Conservation (phyloP, 2,888 invertebrate species). For the Papilio gigon region DNA sequence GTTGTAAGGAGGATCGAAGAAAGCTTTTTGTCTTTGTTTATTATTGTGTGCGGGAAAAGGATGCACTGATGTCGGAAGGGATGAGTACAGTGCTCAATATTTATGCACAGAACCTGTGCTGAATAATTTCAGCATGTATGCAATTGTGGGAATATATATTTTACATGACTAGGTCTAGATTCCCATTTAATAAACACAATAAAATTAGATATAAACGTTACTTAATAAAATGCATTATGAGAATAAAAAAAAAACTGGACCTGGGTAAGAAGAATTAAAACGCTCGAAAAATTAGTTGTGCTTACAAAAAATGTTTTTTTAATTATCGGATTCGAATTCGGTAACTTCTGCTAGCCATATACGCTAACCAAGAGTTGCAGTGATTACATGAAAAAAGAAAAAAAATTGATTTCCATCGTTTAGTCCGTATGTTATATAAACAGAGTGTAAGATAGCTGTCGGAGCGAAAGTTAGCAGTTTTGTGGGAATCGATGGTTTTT, state of each 20-base stretch:
- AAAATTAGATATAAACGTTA: not conserved
- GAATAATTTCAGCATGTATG: conserved; percentile 50
- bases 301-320: not conserved
- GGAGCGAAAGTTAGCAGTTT: conserved; percentile 62
- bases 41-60: conserved; percentile 61
- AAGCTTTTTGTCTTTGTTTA: conserved; percentile 70
- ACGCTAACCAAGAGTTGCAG: conserved; percentile 44
- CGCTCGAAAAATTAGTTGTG: too few relatives aligned
- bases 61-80: conserved; percentile 46
- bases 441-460: conserved; percentile 62
- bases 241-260: conserved; percentile 13
- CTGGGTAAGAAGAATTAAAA: too few relatives aligned
- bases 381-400: conserved; percentile 49
- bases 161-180: conserved; percentile 29
- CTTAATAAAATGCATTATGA: too few relatives aligned
- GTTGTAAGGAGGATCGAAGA: conserved; percentile 52
- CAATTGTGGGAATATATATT: conserved; percentile 46
- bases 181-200: conserved; percentile 21
- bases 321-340: not conserved
- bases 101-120: conserved; percentile 50
- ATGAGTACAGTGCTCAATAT: conserved; percentile 56
- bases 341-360: not conserved
- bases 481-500: conserved; percentile 67
- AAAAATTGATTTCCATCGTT: conserved; percentile 48
- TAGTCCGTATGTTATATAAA: conserved; percentile 52